Evolutionary conservation across 2,113 vertebrate genomes (phyloP).

Genomic region (Pedetes capensis): DNA sequence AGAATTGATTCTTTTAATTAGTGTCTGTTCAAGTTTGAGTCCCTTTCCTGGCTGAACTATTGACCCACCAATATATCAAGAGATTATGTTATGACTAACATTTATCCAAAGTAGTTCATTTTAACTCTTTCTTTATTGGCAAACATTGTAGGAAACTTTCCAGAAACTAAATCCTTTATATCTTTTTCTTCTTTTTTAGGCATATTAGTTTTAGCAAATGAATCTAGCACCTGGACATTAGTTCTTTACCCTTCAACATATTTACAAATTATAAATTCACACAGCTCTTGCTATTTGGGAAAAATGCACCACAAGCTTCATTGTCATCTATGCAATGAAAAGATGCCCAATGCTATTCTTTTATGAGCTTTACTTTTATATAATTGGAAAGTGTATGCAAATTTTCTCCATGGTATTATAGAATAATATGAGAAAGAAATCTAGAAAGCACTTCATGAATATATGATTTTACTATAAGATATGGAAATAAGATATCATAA

Average conservation of each 20-base stretch:
- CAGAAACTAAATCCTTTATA: not conserved
- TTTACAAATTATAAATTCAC: not conserved
- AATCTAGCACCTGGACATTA: not conserved
- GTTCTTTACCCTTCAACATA: not conserved
- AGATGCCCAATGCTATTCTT: not conserved
- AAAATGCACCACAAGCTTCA: not conserved
- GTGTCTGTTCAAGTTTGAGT: slow-evolving; percentile 89
- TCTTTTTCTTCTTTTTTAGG: not conserved
- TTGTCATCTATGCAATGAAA: slow-evolving; percentile 6
- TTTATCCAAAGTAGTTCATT: slow-evolving; percentile 77
- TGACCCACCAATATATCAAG: slow-evolving; percentile 85
- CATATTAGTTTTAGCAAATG: not conserved
- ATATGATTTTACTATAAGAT: slow-evolving; percentile 11
- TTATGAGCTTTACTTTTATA: not conserved
- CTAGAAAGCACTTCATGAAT: not conserved
- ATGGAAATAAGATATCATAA: slow-evolving; percentile 34
- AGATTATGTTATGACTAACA: slow-evolving; percentile 82
- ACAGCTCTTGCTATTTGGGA: not conserved
- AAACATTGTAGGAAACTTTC: slow-evolving; percentile 22
- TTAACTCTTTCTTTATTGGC: slow-evolving; percentile 82
- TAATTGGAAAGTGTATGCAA: not conserved
- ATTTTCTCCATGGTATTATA: not conserved
- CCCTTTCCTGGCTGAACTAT: slow-evolving; percentile 86
- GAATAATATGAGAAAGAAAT: slow-evolving; percentile 20
- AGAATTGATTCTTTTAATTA: slow-evolving; percentile 99